Evolutionary conservation across 1,140 invertebrate species (phyloP).

Genomic region (Rhysida immarginata): DNA sequence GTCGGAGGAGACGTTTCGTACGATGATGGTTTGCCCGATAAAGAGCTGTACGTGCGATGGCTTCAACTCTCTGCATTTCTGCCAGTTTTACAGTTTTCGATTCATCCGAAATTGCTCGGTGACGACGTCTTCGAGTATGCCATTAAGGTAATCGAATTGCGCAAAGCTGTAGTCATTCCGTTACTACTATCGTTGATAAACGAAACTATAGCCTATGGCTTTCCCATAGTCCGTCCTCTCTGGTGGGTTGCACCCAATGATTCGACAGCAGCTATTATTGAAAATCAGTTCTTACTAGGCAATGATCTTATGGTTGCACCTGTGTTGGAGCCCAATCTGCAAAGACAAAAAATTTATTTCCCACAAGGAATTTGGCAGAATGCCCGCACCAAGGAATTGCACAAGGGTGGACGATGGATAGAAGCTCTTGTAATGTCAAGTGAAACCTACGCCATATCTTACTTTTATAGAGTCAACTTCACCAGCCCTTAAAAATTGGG

Average conservation of each 20-base stretch:
- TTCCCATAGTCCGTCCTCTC: slow-evolving; percentile 70
- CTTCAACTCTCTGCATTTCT: slow-evolving; percentile 82
- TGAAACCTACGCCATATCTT: too few relatives aligned
- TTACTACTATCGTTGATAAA: slow-evolving; percentile 53
- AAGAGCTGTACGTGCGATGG: slow-evolving; percentile 85
- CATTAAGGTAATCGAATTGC: slow-evolving; percentile 51
- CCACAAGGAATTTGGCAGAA: slow-evolving; percentile 79
- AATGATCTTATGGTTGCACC: slow-evolving; percentile 84
- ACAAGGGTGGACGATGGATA: too few relatives aligned
- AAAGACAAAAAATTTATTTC: slow-evolving; percentile 57
- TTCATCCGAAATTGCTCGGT: slow-evolving; percentile 69
- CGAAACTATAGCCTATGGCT: slow-evolving; percentile 52
- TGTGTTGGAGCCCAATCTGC: slow-evolving; percentile 49
- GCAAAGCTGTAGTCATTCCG: slow-evolving; percentile 50
- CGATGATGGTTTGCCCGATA: slow-evolving; percentile 42
- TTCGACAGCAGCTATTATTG: slow-evolving; percentile 53
- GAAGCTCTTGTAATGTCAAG: too few relatives aligned
- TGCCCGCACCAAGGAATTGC: too few relatives aligned
- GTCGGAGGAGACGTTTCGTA: slow-evolving; percentile 58
- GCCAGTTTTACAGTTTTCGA: slow-evolving; percentile 78
- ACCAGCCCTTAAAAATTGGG: too few relatives aligned
- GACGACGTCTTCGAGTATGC: slow-evolving; percentile 61
- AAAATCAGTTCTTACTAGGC: slow-evolving; percentile 80
- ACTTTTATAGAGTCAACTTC: too few relatives aligned
- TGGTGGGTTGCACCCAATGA: slow-evolving; percentile 83